A percentile compares a stretch with the other conserved stretches of the same genome.
Evolutionary conservation across 2,888 invertebrate species (phyloP).

Genomic region (Mimas tiliae): DNA sequence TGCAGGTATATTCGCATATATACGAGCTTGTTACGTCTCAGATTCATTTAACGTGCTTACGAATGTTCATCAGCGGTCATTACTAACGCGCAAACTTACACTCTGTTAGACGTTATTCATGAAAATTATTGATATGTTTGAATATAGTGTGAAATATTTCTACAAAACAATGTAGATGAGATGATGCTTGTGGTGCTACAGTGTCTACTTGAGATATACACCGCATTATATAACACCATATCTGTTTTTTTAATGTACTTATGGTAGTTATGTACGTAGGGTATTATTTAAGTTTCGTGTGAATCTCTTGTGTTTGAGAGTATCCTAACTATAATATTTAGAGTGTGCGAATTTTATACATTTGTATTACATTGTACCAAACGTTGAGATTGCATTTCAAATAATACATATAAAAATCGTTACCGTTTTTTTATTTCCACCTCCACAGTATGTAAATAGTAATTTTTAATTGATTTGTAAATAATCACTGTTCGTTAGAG

Average conservation of each 20-base stretch:
- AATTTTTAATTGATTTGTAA: background rate
- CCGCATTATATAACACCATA: conserved; percentile 38
- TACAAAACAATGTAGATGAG: conserved; percentile 28
- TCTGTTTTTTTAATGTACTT: conserved; percentile 42
- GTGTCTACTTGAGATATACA: conserved; percentile 35
- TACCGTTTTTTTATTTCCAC: conserved; percentile 52
- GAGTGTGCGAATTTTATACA: conserved; percentile 79
- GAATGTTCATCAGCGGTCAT: conserved; percentile 53
- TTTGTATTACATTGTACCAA: conserved; percentile 81
- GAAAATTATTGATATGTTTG: background rate
- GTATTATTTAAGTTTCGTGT: conserved; percentile 60
- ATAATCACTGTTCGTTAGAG: background rate
- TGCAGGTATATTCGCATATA: conserved; percentile 47
- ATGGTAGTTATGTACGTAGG: conserved; percentile 42
- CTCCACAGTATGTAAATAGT: conserved; percentile 16
- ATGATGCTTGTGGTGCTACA: conserved; percentile 48
- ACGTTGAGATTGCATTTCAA: conserved; percentile 83
- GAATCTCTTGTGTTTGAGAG: conserved; percentile 65
- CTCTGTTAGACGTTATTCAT: conserved; percentile 26
- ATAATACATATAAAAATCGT: conserved; percentile 71
- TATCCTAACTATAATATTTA: conserved; percentile 46
- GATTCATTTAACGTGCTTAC: conserved; percentile 38
- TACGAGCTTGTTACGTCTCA: conserved; percentile 40
- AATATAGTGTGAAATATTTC: conserved; percentile 10
- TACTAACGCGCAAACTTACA: conserved; percentile 60